Conservation (phyloP, 1,140 invertebrate species). For the Drosophila hydei region DNA sequence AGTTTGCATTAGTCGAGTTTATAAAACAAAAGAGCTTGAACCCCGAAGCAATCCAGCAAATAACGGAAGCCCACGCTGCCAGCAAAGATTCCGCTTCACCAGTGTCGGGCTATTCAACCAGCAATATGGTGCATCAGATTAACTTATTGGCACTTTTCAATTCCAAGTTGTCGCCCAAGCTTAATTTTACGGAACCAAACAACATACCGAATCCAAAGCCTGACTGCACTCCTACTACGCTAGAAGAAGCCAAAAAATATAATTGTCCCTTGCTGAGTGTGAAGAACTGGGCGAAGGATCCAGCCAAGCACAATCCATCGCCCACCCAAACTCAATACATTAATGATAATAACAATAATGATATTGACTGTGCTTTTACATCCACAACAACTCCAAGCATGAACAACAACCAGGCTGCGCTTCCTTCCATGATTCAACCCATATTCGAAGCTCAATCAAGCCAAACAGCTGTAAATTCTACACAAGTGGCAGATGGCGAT, state of each 20-base stretch:
- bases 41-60: constrained; percentile 74
- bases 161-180: constrained; percentile 53
- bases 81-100: constrained; percentile 17
- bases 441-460: constrained; percentile 40
- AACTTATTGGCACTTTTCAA: constrained; percentile 67
- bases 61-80: constrained; percentile 10
- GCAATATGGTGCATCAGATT: constrained; percentile 61
- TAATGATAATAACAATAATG: constrained; percentile 70
- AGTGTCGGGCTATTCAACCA: constrained; percentile 48
- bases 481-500: constrained; percentile 73
- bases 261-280: constrained; percentile 72
- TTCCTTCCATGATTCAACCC: constrained; percentile 33
- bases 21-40: constrained; percentile 82
- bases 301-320: constrained; percentile 53
- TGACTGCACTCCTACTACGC: neutral
- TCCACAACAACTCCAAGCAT: constrained; percentile 61
- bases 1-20: constrained; percentile 68
- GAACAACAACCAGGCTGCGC: constrained; percentile 16
- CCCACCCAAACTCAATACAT: constrained; percentile 43
- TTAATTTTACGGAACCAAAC: constrained; percentile 34
- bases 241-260: constrained; percentile 51
- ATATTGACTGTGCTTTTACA: constrained; percentile 61
- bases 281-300: constrained; percentile 85
- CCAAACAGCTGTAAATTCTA: constrained; percentile 30
- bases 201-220: constrained; percentile 12